A percentile compares a stretch with the other conserved stretches of the same genome.
Conservation (phyloP, 2,113 vertebrate species). For the Anoura caudifer region DNA sequence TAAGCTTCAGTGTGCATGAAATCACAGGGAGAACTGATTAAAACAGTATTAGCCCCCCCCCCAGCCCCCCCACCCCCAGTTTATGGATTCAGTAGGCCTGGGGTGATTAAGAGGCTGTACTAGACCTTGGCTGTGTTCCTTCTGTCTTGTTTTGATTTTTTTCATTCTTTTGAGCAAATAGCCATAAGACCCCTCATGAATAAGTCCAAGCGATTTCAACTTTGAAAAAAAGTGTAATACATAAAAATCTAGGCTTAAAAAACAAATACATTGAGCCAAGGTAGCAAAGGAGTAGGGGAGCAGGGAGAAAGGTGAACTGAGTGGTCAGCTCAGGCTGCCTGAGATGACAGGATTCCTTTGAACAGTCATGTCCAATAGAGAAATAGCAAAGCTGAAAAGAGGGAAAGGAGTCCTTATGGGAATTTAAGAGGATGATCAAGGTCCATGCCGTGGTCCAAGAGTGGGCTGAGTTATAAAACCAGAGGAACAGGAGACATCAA, state of each 20-base stretch:
- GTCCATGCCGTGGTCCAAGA: background rate
- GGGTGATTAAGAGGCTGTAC: background rate
- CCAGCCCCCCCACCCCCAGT: background rate
- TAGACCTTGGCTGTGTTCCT: slow-evolving; percentile 28
- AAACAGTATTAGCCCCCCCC: background rate
- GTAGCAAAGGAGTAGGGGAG: background rate
- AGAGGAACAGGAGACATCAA: background rate
- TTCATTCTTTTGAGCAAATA: background rate
- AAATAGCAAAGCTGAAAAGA: background rate
- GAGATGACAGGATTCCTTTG: background rate
- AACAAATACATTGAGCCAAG: background rate
- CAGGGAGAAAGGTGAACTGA: background rate
- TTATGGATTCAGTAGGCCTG: background rate
- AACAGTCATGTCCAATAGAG: background rate
- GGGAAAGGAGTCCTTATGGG: background rate
- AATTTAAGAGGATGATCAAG: background rate
- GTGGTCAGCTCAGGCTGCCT: background rate
- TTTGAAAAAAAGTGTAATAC: background rate
- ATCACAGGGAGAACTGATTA: background rate
- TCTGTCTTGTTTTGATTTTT: background rate
- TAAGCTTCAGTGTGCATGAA: slow-evolving; percentile 26
- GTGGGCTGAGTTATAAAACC: background rate
- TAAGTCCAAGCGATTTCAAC: background rate
- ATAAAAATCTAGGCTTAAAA: background rate
- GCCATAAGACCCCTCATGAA: background rate